Evolutionary conservation across 1,140 invertebrate genomes (phyloP).

Genomic region (Drosophila erecta): DNA sequence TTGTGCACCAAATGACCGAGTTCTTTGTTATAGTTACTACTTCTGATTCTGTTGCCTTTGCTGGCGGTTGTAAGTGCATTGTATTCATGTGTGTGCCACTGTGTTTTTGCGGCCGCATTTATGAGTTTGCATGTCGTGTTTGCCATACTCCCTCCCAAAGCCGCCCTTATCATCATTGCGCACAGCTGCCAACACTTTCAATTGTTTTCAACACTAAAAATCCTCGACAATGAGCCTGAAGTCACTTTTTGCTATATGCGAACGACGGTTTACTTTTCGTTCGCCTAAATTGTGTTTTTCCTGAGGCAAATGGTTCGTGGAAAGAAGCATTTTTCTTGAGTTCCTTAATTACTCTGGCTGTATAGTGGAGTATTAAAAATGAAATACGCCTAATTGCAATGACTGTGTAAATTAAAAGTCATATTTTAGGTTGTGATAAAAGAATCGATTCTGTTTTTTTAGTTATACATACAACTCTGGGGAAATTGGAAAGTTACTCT

Average conservation of each 20-base stretch:
- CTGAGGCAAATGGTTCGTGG: constrained; percentile 27
- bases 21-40: constrained; percentile 63
- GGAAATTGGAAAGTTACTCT: too few relatives aligned
- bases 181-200: constrained; percentile 57
- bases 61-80: constrained; percentile 28
- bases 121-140: constrained; percentile 49
- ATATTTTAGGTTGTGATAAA: neutral
- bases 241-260: constrained; percentile 10
- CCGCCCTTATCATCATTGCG: constrained; percentile 9
- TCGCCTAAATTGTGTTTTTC: constrained; percentile 44
- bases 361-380: constrained; percentile 3
- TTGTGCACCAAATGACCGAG: constrained; percentile 75
- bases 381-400: neutral
- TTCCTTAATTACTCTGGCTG: constrained; percentile 23
- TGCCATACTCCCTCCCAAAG: neutral
- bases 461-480: too few relatives aligned
- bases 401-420: neutral
- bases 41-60: constrained; percentile 20
- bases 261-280: constrained; percentile 19
- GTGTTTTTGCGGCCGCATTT: constrained; percentile 42
- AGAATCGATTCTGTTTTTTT: neutral
- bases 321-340: constrained; percentile 34
- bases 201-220: constrained; percentile 58
- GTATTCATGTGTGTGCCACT: constrained; percentile 24
- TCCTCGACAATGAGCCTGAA: constrained; percentile 39